Conservation (phyloP, 2,797 vertebrate genomes). For the Phalloptychus januarius region DNA sequence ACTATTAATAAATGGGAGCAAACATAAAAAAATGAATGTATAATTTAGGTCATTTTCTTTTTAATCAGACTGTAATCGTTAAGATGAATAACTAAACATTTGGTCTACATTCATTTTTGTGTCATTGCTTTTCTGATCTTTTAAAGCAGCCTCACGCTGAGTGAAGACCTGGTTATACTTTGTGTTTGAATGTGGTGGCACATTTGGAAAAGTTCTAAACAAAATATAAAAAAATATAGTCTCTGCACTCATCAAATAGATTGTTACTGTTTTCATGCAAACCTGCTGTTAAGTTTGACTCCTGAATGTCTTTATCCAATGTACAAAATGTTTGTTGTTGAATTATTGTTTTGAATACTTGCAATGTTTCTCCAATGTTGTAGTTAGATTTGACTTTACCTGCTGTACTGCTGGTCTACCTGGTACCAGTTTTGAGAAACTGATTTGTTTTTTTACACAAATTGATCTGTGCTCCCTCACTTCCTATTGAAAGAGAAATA, state of each 20-base stretch:
- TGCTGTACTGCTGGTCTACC: no score
- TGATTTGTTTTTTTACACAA: no score
- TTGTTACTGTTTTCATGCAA: not conserved
- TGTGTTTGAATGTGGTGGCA: not conserved
- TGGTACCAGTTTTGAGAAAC: no score
- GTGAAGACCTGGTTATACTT: not conserved
- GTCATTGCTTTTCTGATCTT: not conserved
- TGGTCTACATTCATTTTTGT: not conserved
- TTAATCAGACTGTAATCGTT: not conserved
- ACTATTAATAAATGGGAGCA: slow-evolving; percentile 4
- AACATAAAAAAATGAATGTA: not conserved
- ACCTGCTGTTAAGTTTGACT: not conserved
- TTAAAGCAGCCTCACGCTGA: not conserved
- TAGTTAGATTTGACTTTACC: no score
- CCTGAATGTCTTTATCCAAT: not conserved
- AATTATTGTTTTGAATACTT: not conserved
- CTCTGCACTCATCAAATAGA: not conserved
- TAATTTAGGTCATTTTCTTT: not conserved
- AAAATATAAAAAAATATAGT: not conserved
- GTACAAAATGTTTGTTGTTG: not conserved
- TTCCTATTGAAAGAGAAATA: no score
- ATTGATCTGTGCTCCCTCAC: no score
- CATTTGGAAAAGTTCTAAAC: not conserved
- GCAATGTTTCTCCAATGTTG: no score
- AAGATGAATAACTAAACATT: no score